These are phyloP conservation scores for Tenthredo scrophulariae DNA, from an alignment of 2,888 invertebrate genomes.

Conservation along the genomic window DNA sequence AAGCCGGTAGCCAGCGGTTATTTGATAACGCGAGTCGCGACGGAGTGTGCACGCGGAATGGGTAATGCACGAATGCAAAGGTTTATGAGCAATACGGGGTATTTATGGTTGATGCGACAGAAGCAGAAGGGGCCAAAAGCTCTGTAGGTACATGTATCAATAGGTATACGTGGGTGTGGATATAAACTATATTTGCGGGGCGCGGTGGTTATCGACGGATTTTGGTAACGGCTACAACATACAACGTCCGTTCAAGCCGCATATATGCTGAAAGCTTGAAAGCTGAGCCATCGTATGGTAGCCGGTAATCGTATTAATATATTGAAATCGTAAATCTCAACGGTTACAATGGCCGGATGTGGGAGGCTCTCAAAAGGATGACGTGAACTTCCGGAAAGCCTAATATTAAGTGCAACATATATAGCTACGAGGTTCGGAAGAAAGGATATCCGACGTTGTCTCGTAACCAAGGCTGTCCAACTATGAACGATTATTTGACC, in stretches of 20 bases:
- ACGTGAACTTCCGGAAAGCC: slow-evolving; percentile 26
- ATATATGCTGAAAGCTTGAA: slow-evolving; percentile 19
- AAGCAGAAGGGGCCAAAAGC: slow-evolving; percentile 59
- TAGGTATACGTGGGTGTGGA: slow-evolving; percentile 12
- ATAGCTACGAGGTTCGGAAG: neutral
- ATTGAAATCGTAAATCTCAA: slow-evolving; percentile 71
- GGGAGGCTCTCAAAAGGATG: slow-evolving; percentile 43
- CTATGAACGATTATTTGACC: slow-evolving; percentile 25
- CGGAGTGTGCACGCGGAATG: slow-evolving; percentile 63
- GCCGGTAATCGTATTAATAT: slow-evolving; percentile 74
- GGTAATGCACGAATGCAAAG: slow-evolving; percentile 75
- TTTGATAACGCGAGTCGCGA: slow-evolving; percentile 68
- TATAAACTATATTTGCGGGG: slow-evolving; percentile 60
- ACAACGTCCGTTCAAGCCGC: slow-evolving; percentile 21
- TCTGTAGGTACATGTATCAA: neutral
- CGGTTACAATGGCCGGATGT: slow-evolving; percentile 65
- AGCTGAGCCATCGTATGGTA: slow-evolving; percentile 50
- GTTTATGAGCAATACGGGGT: slow-evolving; percentile 76
- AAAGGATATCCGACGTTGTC: slow-evolving; percentile 13
- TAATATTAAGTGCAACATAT: slow-evolving; percentile 39
- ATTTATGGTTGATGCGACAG: slow-evolving; percentile 70
- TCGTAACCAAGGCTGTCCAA: neutral
- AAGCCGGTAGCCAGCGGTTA: slow-evolving; percentile 67
- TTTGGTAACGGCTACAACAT: neutral
- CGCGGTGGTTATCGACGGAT: slow-evolving; percentile 64